Evolutionary conservation across 1,140 invertebrate species (phyloP).

Genomic region (Lordiphosa collinella): DNA sequence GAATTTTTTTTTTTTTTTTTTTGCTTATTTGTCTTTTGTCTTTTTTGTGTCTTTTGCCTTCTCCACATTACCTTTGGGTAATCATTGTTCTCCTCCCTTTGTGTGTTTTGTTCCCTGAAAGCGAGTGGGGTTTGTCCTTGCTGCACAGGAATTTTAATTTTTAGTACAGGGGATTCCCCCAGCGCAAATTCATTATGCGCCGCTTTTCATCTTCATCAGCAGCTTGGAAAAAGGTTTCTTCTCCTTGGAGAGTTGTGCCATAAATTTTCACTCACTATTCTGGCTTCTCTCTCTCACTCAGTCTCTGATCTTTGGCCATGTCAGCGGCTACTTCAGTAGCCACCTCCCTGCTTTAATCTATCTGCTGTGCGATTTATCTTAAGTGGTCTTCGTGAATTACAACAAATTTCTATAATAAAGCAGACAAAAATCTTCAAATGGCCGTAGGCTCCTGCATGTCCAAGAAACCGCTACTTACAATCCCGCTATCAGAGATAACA

Average conservation of each 20-base stretch:
- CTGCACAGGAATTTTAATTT: conserved; percentile 36
- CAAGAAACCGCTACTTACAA: conserved; percentile 62
- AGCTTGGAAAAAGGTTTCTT: conserved; percentile 1
- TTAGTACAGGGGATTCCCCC: conserved; percentile 28
- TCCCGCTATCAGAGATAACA: conserved; percentile 60
- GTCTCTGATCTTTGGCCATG: conserved; percentile 14
- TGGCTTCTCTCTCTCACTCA: background rate
- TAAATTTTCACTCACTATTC: background rate
- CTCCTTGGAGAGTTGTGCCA: background rate
- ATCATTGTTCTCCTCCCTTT: conserved; percentile 28
- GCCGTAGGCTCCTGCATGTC: conserved; percentile 27
- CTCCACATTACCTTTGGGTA: conserved; percentile 60
- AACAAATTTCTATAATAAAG: conserved; percentile 77
- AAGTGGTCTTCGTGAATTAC: conserved; percentile 74
- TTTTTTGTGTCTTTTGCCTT: conserved; percentile 10
- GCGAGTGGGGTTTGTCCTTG: too few relatives aligned
- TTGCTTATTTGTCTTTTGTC: conserved; percentile 3
- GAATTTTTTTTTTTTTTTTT: conserved; percentile 68
- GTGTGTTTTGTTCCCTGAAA: conserved; percentile 8
- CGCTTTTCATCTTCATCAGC: conserved; percentile 12
- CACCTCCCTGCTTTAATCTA: conserved; percentile 13
- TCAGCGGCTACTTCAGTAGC: conserved; percentile 66
- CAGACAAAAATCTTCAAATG: conserved; percentile 72
- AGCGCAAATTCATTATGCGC: conserved; percentile 39
- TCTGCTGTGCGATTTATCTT: conserved; percentile 62